Evolutionary conservation across 2,113 vertebrate genomes (phyloP), one percentile per base, ranked within the genome.

Genomic region (Montifringilla adamsi): DNA sequence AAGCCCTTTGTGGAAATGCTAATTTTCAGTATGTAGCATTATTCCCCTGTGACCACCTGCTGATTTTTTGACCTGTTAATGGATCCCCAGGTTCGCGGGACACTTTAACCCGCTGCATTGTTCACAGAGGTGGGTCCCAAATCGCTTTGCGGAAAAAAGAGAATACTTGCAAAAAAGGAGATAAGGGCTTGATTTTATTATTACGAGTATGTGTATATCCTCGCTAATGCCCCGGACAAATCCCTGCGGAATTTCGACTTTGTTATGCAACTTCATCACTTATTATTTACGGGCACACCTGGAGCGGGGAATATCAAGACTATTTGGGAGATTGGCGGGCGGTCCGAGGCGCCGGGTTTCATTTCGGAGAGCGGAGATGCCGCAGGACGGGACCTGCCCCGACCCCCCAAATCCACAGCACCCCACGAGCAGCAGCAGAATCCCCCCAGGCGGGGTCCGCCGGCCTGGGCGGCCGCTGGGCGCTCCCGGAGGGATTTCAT

Each of bases 1-100:
- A 95, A 89, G 44, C 75, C 95, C 95, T 97, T 96, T 97, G 97
- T 96, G 82, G 68, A 97, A 97, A 97, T 97, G 97, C 97, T 97
- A 97, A 98, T 98, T 97, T 97, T 89, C 80, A 69, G 78, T 95
- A 58, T 63, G 91, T 68, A 87, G 86, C 27, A 75, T 74, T 86
- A 95, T 89, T 72, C 87, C 70, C 73, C 77, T 23, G 69, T 58
- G 94, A 94, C 97, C 97, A 98, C 97, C 98, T 98, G 97, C 97
- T 89, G 97, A 96, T 97, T 96, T 98, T 97, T 97, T 97, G 97
- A 98, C 98, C 98, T 98, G 98, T 98, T 98, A 98, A 99, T 98
- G 98, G 97, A 97, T 97, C 93, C 96, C 96, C 96, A 94, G 92
- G 97, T 97, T 97, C 93, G 85, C 53, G 79, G 82, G 79, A 83